Evolutionary conservation across 2,888 invertebrate genomes (phyloP).

Genomic region (Metacarcinus magister): DNA sequence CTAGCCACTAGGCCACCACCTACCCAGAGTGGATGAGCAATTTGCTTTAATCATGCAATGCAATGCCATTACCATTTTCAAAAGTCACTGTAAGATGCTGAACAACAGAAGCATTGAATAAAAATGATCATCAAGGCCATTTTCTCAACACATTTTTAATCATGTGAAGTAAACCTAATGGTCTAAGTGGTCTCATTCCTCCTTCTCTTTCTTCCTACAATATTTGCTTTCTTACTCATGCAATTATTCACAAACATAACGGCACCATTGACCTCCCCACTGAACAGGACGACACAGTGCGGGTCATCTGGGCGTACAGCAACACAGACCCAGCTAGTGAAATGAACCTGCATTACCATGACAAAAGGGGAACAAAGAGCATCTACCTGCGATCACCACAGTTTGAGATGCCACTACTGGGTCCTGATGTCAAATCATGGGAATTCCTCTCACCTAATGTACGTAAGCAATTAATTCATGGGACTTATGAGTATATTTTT

Average conservation of each 20-base stretch:
- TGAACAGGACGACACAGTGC: conserved; percentile 88
- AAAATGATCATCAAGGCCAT: not conserved
- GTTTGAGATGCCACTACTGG: conserved; percentile 86
- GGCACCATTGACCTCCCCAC: too few species aligned
- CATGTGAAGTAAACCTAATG: too few species aligned
- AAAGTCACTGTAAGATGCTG: not conserved
- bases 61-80: not conserved
- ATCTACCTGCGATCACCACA: conserved; percentile 88
- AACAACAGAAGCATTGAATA: not conserved
- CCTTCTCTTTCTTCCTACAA: too few species aligned
- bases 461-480: conserved; percentile 83
- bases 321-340: conserved; percentile 44
- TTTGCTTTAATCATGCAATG: not conserved
- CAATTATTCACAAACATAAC: too few species aligned
- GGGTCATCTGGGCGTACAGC: conserved; percentile 91
- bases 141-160: not conserved
- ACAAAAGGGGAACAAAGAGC: conserved; percentile 87
- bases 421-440: conserved; percentile 86
- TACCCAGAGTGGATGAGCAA: too few species aligned
- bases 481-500: not conserved
- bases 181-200: too few species aligned
- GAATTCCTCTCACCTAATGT: conserved; percentile 87
- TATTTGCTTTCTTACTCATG: too few species aligned
- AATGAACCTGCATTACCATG: conserved; percentile 22
- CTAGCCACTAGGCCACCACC: too few species aligned